Evolutionary conservation across 1,140 invertebrate species (phyloP).

Genomic region (Papilio aristodemus): DNA sequence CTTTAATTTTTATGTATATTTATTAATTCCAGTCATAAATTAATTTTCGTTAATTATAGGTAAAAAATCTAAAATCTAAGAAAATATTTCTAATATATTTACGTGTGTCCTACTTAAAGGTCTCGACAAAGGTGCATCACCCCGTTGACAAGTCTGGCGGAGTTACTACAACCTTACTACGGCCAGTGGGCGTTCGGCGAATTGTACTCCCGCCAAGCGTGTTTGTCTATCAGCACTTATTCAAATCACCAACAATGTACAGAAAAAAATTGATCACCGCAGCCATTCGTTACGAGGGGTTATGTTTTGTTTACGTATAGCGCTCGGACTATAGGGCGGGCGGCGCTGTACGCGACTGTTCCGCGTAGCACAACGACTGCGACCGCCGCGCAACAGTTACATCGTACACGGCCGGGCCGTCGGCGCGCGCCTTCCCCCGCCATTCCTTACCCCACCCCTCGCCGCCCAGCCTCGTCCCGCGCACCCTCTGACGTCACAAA

Average conservation of each 20-base stretch:
- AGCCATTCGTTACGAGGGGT: slow-evolving; percentile 12
- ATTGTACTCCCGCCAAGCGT: slow-evolving; percentile 48
- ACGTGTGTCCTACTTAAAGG: slow-evolving; percentile 37
- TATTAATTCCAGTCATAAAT: too few relatives aligned
- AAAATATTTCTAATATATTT: too few relatives aligned
- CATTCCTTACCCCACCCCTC: slow-evolving; percentile 44
- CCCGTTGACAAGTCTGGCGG: slow-evolving; percentile 46
- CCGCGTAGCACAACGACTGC: slow-evolving; percentile 56
- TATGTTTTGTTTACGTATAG: slow-evolving; percentile 47
- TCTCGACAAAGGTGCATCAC: slow-evolving; percentile 47
- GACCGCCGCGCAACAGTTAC: slow-evolving; percentile 66
- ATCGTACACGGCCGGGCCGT: slow-evolving; percentile 48
- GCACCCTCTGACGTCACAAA: slow-evolving; percentile 64
- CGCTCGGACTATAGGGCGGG: slow-evolving; percentile 46
- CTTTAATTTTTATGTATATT: too few relatives aligned
- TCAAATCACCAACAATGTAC: slow-evolving; percentile 40
- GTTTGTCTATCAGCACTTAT: slow-evolving; percentile 35
- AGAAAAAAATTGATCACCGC: slow-evolving; percentile 44
- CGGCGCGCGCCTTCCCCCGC: slow-evolving; percentile 53
- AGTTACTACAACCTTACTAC: slow-evolving; percentile 62
- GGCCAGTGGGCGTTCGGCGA: slow-evolving; percentile 55
- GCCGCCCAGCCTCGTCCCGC: slow-evolving; percentile 44
- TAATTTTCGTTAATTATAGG: background rate
- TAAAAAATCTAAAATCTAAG: too few relatives aligned
- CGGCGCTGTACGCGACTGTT: slow-evolving; percentile 41